Percentiles rank a stretch among this genome's conserved stretches.
phyloP scores from a whole-genome alignment of 1,140 invertebrate species.

The Drosophila azteca region DNA sequence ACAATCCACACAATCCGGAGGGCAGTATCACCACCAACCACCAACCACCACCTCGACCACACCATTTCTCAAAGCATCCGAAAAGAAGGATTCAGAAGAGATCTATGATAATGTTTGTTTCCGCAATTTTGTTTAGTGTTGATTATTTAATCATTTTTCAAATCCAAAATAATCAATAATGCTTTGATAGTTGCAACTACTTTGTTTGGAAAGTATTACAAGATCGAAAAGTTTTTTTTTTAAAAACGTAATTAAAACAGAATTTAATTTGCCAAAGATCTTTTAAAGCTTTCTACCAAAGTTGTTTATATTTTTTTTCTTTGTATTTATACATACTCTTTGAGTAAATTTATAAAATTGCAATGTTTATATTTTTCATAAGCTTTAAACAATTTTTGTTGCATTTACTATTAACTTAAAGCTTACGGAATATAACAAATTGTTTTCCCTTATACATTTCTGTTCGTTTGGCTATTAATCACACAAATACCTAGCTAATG shows the following conservation, averaged over 20 bases:
- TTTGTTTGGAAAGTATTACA: constrained; percentile 49
- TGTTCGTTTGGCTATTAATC: constrained; percentile 59
- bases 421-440: constrained; percentile 41
- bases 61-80: constrained; percentile 42
- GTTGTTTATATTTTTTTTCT: constrained; percentile 14
- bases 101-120: constrained; percentile 23
- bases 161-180: constrained; percentile 35
- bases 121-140: constrained; percentile 36
- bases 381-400: constrained; percentile 62
- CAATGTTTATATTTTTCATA: constrained; percentile 35
- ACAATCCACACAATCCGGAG: constrained; percentile 44
- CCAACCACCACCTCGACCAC: constrained; percentile 45
- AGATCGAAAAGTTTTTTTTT: constrained; percentile 28
- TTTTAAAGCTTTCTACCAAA: constrained; percentile 49
- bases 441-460: constrained; percentile 56
- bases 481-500: constrained; percentile 78
- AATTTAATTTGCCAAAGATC: constrained; percentile 50
- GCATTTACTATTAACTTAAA: constrained; percentile 63
- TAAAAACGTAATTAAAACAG: constrained; percentile 25
- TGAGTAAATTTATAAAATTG: constrained; percentile 34
- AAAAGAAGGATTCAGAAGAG: constrained; percentile 27
- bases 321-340: constrained; percentile 25
- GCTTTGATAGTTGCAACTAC: constrained; percentile 45
- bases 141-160: constrained; percentile 36
- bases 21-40: constrained; percentile 41